These are phyloP conservation scores for Pangasius larnaudii DNA, from an alignment of 2,797 vertebrate species.

Conservation along the genomic window DNA sequence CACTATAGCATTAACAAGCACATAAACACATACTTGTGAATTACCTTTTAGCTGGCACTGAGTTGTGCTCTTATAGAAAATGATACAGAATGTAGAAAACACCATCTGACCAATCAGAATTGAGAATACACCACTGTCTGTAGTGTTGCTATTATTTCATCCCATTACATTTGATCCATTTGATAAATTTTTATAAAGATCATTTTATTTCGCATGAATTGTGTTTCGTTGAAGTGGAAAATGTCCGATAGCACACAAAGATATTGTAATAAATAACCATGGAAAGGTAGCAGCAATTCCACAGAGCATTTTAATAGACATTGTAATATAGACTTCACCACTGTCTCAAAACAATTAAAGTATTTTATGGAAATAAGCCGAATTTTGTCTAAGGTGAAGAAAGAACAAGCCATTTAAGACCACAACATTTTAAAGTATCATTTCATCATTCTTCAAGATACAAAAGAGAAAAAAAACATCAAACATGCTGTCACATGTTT, in stretches of 20 bases:
- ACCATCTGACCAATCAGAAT: background rate
- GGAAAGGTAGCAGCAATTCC: background rate
- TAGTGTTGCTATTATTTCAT: background rate
- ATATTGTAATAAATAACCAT: background rate
- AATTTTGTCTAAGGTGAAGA: constrained; percentile 14
- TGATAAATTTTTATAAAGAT: background rate
- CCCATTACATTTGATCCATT: background rate
- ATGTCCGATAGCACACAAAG: background rate
- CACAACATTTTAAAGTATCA: background rate
- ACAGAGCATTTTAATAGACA: constrained; percentile 30
- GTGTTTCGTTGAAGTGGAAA: background rate
- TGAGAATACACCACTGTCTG: background rate
- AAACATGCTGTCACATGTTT: background rate
- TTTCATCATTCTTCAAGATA: constrained; percentile 6
- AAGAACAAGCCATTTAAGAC: background rate
- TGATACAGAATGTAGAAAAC: background rate
- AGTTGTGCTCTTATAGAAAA: background rate
- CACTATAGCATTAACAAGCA: background rate
- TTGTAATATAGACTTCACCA: background rate
- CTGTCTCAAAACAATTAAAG: constrained; percentile 52
- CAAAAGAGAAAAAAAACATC: constrained; percentile 60
- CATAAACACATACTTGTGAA: background rate
- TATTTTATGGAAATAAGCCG: constrained; percentile 53
- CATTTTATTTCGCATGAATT: background rate
- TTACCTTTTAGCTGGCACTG: background rate